phyloP scores from a whole-genome alignment of 2,113 vertebrate genomes.

The Dipodomys spectabilis region DNA sequence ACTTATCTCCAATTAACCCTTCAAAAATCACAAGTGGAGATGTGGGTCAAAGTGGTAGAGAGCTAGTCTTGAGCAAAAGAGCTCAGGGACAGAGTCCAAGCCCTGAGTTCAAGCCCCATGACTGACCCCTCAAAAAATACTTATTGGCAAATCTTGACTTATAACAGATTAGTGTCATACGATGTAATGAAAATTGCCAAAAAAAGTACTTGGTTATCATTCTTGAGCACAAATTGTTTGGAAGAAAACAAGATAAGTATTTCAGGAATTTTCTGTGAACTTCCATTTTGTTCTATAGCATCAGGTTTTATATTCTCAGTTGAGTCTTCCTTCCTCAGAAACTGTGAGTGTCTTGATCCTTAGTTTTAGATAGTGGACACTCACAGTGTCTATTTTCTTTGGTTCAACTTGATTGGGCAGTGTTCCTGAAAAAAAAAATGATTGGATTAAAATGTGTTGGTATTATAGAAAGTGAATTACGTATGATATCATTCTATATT shows the following conservation, averaged over 20 bases:
- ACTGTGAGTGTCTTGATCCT: neutral
- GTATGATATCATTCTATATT: neutral
- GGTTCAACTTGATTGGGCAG: neutral
- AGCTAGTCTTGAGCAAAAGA: no score
- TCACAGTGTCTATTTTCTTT: neutral
- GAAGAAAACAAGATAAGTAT: neutral
- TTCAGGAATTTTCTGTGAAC: neutral
- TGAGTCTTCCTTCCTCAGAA: constrained; percentile 8
- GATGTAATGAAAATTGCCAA: neutral
- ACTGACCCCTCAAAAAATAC: neutral
- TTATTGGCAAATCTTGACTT: neutral
- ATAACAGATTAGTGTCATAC: neutral
- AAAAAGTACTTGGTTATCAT: constrained; percentile 1
- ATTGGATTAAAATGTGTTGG: neutral
- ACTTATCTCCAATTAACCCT: no score
- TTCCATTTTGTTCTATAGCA: neutral
- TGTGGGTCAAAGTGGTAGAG: no score
- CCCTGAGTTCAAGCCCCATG: no score
- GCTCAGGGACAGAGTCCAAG: no score
- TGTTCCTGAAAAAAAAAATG: neutral
- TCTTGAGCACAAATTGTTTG: neutral
- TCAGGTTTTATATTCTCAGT: neutral
- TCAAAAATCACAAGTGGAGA: no score
- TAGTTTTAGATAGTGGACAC: neutral
- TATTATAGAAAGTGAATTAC: neutral